A percentile compares a stretch with the other conserved stretches of the same genome.
phyloP scores from a whole-genome alignment of 2,888 invertebrate genomes.

The Clusia tigrina region DNA sequence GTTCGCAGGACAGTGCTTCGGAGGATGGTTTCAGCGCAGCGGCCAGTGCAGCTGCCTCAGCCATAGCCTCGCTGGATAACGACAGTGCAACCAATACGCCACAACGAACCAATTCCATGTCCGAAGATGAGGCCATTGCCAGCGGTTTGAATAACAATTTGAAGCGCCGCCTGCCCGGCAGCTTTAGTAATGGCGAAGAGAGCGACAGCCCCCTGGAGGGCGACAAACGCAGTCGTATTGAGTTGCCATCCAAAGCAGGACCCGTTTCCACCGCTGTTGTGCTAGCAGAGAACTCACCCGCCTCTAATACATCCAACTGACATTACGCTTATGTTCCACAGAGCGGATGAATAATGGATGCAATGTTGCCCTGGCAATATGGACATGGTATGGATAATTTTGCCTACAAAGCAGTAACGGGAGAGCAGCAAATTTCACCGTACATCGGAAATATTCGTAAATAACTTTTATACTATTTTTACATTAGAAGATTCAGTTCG shows the following conservation, averaged over 20 bases:
- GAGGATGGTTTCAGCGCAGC: constrained; percentile 61
- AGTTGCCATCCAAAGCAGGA: not conserved
- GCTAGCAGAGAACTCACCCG: constrained; percentile 19
- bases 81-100: constrained; percentile 59
- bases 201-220: constrained; percentile 50
- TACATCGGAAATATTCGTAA: constrained; percentile 15
- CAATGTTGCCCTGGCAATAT: constrained; percentile 31
- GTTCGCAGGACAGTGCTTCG: constrained; percentile 59
- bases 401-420: not conserved
- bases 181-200: constrained; percentile 55
- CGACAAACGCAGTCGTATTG: not conserved
- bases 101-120: constrained; percentile 53
- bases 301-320: constrained; percentile 49
- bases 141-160: constrained; percentile 44
- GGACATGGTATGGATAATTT: not conserved
- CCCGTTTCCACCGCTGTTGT: constrained; percentile 37
- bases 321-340: constrained; percentile 54
- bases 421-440: constrained; percentile 23
- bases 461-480: no score
- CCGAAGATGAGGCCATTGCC: constrained; percentile 52
- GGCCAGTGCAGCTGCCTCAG: constrained; percentile 54
- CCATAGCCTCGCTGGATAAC: constrained; percentile 57
- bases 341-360: constrained; percentile 52
- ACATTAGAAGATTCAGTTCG: no score
- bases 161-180: constrained; percentile 52